A percentile compares a stretch with the other conserved stretches of the same genome.
Conservation (phyloP, 2,888 invertebrate genomes). For the Abrostola triplasia region DNA sequence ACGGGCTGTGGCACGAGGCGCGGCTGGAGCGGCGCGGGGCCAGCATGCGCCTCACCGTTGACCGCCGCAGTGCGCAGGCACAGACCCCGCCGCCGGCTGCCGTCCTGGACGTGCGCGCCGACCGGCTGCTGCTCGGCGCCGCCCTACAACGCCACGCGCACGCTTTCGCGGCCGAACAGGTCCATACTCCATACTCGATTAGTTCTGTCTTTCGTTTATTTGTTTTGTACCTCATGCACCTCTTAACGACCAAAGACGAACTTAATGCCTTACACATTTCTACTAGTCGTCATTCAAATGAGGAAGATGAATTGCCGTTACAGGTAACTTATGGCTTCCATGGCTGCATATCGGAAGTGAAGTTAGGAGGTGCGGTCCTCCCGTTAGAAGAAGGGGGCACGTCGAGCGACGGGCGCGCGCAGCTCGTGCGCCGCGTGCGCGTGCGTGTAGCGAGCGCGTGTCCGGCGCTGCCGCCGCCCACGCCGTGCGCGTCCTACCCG, state of each 20-base stretch:
- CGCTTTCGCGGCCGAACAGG: conserved; percentile 88
- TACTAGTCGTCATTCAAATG: too few relatives aligned
- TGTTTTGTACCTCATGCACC: too few relatives aligned
- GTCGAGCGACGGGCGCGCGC: conserved; percentile 73
- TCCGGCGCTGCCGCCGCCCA: conserved; percentile 72
- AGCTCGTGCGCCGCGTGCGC: conserved; percentile 76
- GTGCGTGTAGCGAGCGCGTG: conserved; percentile 68
- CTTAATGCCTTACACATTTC: too few relatives aligned
- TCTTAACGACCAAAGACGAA: too few relatives aligned
- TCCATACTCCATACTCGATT: too few relatives aligned
- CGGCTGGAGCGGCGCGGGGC: conserved; percentile 95
- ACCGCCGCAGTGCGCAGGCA: conserved; percentile 94
- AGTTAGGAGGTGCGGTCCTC: conserved; percentile 92
- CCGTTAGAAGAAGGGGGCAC: conserved; percentile 89
- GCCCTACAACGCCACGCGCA: conserved; percentile 93
- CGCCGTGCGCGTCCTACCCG: conserved; percentile 78
- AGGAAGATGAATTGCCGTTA: too few relatives aligned
- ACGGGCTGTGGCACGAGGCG: conserved; percentile 91
- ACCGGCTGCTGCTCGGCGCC: conserved; percentile 95
- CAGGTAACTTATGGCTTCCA: conserved; percentile 95
- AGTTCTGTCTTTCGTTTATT: too few relatives aligned
- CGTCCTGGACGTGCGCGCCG: conserved; percentile 94
- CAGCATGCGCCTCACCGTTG: conserved; percentile 93
- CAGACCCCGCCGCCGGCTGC: conserved; percentile 90
- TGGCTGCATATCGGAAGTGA: conserved; percentile 96